phyloP scores from a whole-genome alignment of 2,113 vertebrate genomes.

The Cavia porcellus region DNA sequence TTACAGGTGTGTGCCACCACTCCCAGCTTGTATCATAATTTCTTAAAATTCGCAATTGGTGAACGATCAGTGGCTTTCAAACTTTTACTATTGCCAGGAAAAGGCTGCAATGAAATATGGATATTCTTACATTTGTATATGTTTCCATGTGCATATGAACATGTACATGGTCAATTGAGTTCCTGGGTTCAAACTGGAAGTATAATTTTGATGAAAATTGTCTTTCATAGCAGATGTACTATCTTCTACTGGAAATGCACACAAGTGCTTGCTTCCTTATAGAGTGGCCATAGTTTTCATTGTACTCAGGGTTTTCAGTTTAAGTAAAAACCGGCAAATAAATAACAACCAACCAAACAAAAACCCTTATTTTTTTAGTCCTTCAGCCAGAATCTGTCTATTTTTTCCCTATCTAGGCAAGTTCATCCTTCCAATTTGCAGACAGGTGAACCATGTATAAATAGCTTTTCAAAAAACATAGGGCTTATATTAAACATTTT shows the following conservation, averaged over 20 bases:
- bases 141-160: neutral
- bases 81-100: constrained; percentile 4
- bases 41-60: constrained; percentile 39
- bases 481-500: constrained; percentile 46
- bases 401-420: constrained; percentile 4
- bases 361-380: neutral
- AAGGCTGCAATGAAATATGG: neutral
- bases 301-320: constrained; percentile 11
- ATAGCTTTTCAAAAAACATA: neutral
- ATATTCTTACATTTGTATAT: neutral
- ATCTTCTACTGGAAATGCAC: constrained; percentile 13
- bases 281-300: constrained; percentile 15
- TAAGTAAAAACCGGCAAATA: neutral
- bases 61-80: constrained; percentile 6
- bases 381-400: neutral
- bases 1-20: too few species aligned
- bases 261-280: constrained; percentile 46
- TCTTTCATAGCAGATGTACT: neutral
- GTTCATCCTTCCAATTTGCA: constrained; percentile 42
- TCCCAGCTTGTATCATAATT: neutral
- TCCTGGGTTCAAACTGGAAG: neutral
- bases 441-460: neutral
- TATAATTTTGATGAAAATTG: constrained; percentile 15
- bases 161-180: neutral
- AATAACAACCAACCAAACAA: neutral